phyloP scores from a whole-genome alignment of 2,888 invertebrate species.

The Luperina nickerlii region DNA sequence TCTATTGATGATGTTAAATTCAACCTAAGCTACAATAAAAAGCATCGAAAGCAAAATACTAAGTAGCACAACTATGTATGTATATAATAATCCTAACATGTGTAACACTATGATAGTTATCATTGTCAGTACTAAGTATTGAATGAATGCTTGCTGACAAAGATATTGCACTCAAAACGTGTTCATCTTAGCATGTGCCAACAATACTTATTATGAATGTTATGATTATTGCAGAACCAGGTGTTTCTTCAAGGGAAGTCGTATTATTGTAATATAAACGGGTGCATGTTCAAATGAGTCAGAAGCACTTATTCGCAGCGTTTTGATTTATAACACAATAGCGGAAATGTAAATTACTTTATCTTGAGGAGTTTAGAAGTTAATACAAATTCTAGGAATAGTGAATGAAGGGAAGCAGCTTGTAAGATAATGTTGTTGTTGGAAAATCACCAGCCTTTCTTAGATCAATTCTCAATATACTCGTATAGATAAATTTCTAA shows the following conservation, averaged over 20 bases:
- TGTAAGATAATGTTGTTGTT: not conserved
- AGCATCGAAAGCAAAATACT: not conserved
- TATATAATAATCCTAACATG: constrained; percentile 22
- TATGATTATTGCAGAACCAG: constrained; percentile 52
- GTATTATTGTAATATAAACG: constrained; percentile 46
- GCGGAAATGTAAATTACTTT: constrained; percentile 54
- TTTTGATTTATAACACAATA: constrained; percentile 57
- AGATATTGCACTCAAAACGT: constrained; percentile 40
- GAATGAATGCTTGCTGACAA: constrained; percentile 23
- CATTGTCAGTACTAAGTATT: constrained; percentile 3
- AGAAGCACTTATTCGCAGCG: constrained; percentile 29
- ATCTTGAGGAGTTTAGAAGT: constrained; percentile 26
- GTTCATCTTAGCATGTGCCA: constrained; percentile 26
- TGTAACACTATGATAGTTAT: not conserved
- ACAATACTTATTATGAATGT: constrained; percentile 38
- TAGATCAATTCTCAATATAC: not conserved
- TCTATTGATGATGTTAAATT: not conserved
- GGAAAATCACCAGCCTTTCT: not conserved
- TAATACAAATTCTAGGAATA: constrained; percentile 2
- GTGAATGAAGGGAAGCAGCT: not conserved
- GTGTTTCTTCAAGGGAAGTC: constrained; percentile 47
- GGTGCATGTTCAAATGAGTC: constrained; percentile 47
- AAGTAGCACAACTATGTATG: not conserved
- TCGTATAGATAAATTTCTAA: no score
- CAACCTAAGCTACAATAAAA: not conserved